Evolutionary conservation across 2,113 vertebrate genomes (phyloP).

Genomic region (Phaethon lepturus): DNA sequence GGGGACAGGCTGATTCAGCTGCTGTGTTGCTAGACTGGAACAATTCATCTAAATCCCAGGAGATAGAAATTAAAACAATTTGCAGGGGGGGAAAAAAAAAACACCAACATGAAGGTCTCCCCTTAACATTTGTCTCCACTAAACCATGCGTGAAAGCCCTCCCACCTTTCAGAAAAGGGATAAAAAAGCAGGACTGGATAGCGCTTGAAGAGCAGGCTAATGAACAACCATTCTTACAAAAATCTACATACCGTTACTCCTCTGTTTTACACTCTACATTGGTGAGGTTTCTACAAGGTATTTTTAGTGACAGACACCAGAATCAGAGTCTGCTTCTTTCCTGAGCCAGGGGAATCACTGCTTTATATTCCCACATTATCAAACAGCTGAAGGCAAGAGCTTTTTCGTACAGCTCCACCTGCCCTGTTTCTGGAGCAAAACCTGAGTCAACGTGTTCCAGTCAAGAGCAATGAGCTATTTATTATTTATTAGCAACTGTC

Average conservation of each 20-base stretch:
- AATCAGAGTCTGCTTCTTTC: background rate
- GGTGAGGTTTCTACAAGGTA: background rate
- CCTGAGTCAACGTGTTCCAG: background rate
- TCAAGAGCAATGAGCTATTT: background rate
- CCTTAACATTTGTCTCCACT: background rate
- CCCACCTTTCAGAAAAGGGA: background rate
- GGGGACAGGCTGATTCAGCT: background rate
- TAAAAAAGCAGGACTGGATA: background rate
- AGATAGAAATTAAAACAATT: slow-evolving; percentile 12
- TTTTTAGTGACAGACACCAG: background rate
- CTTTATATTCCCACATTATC: background rate
- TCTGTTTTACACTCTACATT: background rate
- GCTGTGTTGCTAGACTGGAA: background rate
- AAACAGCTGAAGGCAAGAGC: background rate
- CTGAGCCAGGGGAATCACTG: background rate
- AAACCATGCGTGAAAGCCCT: background rate
- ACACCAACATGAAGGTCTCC: rapidly evolving
- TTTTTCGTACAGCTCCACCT: background rate
- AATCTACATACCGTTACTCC: background rate
- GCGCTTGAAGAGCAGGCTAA: background rate
- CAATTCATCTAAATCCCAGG: background rate
- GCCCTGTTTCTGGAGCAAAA: background rate
- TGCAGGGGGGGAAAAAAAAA: background rate
- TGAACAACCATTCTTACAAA: background rate
- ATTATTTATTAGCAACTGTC: background rate